These are phyloP conservation scores for Drosophila mayaguana DNA, from an alignment of 2,888 invertebrate species.

Conservation along the genomic window DNA sequence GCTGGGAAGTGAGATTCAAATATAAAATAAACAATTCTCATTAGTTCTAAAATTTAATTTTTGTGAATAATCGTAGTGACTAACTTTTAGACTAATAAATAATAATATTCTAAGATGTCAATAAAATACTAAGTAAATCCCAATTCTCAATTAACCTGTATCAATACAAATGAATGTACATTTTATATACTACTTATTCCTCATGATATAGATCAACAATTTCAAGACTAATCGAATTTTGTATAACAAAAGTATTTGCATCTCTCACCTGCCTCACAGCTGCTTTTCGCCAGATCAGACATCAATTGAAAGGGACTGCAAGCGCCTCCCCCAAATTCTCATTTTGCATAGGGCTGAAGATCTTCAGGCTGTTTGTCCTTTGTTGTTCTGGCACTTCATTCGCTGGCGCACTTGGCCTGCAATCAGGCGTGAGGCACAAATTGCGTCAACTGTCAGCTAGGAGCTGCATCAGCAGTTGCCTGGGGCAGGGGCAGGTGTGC, in stretches of 20 bases:
- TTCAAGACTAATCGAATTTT: not conserved
- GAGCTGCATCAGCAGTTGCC: constrained; percentile 8
- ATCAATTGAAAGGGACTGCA: constrained; percentile 22
- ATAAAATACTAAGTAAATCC: no score
- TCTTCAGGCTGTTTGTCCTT: constrained; percentile 24
- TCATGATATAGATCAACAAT: not conserved
- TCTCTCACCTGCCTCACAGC: constrained; percentile 30
- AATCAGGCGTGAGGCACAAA: constrained; percentile 44
- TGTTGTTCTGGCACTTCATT: constrained; percentile 54
- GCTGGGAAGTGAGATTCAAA: no score
- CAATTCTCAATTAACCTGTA: no score
- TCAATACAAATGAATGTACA: no score
- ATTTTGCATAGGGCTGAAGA: constrained; percentile 44
- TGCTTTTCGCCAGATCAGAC: constrained; percentile 20
- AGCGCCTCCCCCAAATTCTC: not conserved
- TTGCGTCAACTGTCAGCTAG: constrained; percentile 6
- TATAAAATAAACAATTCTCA: no score
- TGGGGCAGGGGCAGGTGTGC: constrained; percentile 57
- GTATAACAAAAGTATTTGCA: not conserved
- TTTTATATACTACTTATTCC: not conserved
- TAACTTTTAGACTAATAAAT: no score
- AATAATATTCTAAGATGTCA: no score
- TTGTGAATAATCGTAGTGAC: no score
- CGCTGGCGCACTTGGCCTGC: constrained; percentile 52
- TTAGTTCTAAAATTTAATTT: no score